A percentile compares a stretch with the other conserved stretches of the same genome.
These are phyloP conservation scores for Dromococcyx pavoninus DNA, from an alignment of 2,797 vertebrate species.

Conservation along the genomic window DNA sequence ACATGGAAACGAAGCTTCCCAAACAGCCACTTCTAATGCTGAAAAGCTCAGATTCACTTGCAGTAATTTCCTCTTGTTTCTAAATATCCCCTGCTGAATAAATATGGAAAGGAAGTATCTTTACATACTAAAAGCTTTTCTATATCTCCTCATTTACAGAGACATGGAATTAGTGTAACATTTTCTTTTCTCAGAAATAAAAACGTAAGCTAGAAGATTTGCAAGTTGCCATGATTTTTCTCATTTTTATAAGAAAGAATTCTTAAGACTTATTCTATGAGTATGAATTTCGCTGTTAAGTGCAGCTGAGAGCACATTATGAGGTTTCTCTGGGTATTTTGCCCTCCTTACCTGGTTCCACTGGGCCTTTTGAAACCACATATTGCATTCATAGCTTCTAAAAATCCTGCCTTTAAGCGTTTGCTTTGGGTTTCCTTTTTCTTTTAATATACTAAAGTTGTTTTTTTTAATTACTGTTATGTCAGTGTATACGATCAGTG, in stretches of 20 bases:
- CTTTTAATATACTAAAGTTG: conserved; percentile 17
- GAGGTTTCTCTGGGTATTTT: conserved; percentile 29
- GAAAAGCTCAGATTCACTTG: not conserved
- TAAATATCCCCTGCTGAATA: not conserved
- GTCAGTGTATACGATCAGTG: not conserved
- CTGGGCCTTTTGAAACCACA: not conserved
- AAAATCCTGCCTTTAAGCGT: conserved; percentile 32
- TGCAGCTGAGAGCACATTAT: conserved; percentile 1
- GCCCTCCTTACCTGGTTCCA: conserved; percentile 8
- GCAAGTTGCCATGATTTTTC: not conserved
- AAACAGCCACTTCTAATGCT: not conserved
- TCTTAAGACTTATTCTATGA: not conserved
- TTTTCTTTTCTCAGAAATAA: not conserved
- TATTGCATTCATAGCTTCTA: conserved; percentile 9
- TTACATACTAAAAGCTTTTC: not conserved
- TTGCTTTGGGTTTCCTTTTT: conserved; percentile 27
- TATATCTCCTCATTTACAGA: not conserved
- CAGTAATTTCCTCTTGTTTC: not conserved
- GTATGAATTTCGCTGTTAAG: conserved; percentile 11
- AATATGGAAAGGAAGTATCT: not conserved
- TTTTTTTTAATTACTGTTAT: conserved; percentile 21
- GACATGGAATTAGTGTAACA: not conserved
- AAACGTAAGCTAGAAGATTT: not conserved
- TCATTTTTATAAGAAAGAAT: not conserved
- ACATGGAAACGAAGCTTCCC: not conserved